phyloP scores from a whole-genome alignment of 53 echinoderm and acorn worm species.

The Patiria pectinifera region DNA sequence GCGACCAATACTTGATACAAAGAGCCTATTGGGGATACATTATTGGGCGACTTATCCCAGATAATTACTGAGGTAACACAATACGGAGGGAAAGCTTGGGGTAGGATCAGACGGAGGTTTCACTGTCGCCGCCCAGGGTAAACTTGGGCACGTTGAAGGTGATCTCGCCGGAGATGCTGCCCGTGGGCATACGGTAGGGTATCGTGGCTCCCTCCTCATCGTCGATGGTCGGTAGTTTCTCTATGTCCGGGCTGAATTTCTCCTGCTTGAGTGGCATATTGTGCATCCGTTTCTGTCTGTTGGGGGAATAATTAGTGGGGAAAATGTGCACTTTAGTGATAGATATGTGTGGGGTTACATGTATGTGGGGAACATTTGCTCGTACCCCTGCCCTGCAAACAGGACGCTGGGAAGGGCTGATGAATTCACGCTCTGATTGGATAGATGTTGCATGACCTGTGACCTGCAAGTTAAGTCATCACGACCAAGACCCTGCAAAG shows the following conservation, averaged over 20 bases:
- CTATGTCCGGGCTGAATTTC: constrained; percentile 52
- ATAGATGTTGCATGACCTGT: no score
- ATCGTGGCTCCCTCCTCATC: constrained; percentile 40
- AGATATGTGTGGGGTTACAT: neutral
- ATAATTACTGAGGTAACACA: neutral
- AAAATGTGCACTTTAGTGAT: neutral
- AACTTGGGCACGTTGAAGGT: constrained; percentile 47
- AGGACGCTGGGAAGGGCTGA: no score
- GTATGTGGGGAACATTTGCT: no score
- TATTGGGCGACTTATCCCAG: no score
- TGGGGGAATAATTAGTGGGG: neutral
- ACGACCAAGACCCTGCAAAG: no score
- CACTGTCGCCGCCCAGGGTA: constrained; percentile 35
- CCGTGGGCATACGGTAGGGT: constrained; percentile 39
- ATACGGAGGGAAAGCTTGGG: neutral
- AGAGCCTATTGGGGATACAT: no score
- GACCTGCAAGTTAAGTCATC: no score
- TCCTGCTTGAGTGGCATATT: constrained; percentile 54
- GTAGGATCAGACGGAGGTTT: constrained; percentile 41
- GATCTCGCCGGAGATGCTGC: constrained; percentile 53
- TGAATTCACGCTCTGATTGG: no score
- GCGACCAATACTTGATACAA: no score
- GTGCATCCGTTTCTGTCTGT: constrained; percentile 39
- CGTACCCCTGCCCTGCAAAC: no score
- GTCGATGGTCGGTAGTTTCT: constrained; percentile 50